Conservation (phyloP, 2,113 vertebrate species). For the Microtus oregoni region DNA sequence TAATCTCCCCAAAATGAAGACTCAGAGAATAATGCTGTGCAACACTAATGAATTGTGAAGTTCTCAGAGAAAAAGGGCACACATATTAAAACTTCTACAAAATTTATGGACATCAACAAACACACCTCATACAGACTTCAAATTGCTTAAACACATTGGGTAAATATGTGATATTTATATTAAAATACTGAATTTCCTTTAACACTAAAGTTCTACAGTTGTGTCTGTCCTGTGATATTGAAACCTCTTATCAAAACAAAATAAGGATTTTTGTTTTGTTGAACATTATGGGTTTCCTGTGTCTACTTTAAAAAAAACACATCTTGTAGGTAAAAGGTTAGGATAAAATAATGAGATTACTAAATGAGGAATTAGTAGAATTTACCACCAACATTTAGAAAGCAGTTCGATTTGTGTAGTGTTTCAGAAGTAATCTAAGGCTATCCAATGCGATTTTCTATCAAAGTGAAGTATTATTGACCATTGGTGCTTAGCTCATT, state of each 20-base stretch:
- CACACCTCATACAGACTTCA: slow-evolving; percentile 44
- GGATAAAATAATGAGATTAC: slow-evolving; percentile 19
- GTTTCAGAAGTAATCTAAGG: slow-evolving; percentile 51
- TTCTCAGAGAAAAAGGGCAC: not conserved
- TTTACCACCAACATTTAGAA: not conserved
- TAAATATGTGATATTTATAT: not conserved
- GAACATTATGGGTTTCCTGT: slow-evolving; percentile 11
- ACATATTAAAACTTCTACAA: not conserved
- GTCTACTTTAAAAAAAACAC: slow-evolving; percentile 37
- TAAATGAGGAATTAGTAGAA: slow-evolving; percentile 64
- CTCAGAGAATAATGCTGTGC: not conserved
- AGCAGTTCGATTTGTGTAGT: slow-evolving; percentile 28
- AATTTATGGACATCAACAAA: not conserved
- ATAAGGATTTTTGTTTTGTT: slow-evolving; percentile 37
- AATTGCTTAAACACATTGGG: slow-evolving; percentile 6
- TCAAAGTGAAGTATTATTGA: slow-evolving; percentile 47
- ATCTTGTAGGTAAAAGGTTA: slow-evolving; percentile 37
- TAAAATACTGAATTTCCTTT: no score
- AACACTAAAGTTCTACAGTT: slow-evolving; percentile 21
- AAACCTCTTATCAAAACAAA: slow-evolving; percentile 47
- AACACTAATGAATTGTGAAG: not conserved
- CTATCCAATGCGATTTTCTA: slow-evolving; percentile 59
- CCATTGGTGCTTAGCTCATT: slow-evolving; percentile 29
- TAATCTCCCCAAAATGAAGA: not conserved
- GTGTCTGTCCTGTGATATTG: not conserved